A percentile compares a stretch with the other conserved stretches of the same genome.
phyloP scores from a whole-genome alignment of 2,888 invertebrate species.

The Melipona beecheii region DNA sequence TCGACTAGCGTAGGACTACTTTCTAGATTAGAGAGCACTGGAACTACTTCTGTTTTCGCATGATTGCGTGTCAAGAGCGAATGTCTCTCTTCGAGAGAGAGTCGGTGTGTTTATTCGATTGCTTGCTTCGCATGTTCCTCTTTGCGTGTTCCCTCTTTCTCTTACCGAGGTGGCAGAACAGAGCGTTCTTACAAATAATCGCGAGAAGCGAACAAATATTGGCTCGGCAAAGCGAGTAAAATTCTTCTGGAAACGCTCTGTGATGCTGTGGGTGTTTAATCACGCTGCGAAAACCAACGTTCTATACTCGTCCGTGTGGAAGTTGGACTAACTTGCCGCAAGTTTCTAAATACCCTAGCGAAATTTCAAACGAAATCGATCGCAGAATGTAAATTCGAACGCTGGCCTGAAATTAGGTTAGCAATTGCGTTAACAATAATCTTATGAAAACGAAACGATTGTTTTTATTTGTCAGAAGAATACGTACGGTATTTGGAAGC shows the following conservation, averaged over 20 bases:
- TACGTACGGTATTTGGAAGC: not conserved
- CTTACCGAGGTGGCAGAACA: slow-evolving; percentile 51
- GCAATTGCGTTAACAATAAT: too few species aligned
- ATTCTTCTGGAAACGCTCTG: slow-evolving; percentile 19
- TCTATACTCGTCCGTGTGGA: slow-evolving; percentile 12
- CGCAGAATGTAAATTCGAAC: not conserved
- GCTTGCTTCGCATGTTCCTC: slow-evolving; percentile 49
- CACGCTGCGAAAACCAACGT: slow-evolving; percentile 37
- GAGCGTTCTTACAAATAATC: not conserved
- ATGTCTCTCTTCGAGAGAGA: not conserved
- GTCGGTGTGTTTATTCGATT: slow-evolving; percentile 39
- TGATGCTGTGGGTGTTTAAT: slow-evolving; percentile 47
- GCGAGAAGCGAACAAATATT: too few species aligned
- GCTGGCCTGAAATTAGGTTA: not conserved
- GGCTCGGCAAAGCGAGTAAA: not conserved
- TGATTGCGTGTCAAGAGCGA: slow-evolving; percentile 21
- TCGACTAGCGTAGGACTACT: slow-evolving; percentile 63
- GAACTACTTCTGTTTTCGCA: slow-evolving; percentile 57
- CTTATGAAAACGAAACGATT: too few species aligned
- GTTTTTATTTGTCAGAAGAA: not conserved
- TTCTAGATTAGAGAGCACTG: slow-evolving; percentile 57
- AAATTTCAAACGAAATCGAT: not conserved
- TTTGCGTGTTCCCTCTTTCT: slow-evolving; percentile 28
- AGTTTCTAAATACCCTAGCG: not conserved
- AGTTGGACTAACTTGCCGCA: not conserved